Conservation (phyloP, 2,797 vertebrate genomes). For the Neopelma chrysocephalum region DNA sequence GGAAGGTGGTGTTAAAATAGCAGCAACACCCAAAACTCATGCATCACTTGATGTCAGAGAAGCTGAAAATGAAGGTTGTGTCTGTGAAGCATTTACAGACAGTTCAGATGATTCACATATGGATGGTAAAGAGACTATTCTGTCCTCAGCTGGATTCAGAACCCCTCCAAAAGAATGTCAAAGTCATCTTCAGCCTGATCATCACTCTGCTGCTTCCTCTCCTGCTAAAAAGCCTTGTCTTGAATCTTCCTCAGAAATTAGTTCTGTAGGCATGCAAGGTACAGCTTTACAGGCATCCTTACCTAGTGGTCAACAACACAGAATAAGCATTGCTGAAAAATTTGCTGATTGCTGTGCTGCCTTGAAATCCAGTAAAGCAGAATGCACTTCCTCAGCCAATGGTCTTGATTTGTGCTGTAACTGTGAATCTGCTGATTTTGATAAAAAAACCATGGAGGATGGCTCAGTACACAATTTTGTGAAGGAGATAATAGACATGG, state of each 20-base stretch:
- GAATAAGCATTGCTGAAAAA: constrained; percentile 6
- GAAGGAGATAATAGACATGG: constrained; percentile 94
- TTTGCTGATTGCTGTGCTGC: constrained; percentile 28
- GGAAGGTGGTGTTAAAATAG: constrained; percentile 75
- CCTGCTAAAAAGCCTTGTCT: constrained; percentile 60
- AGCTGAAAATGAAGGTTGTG: constrained; percentile 70
- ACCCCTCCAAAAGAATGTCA: constrained; percentile 54
- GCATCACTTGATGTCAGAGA: constrained; percentile 74
- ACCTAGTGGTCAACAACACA: background rate
- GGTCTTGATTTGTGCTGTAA: constrained; percentile 65
- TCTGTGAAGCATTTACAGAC: constrained; percentile 63
- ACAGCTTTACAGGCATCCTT: constrained; percentile 17
- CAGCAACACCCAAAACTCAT: constrained; percentile 75
- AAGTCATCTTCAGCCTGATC: constrained; percentile 53
- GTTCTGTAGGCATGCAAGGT: constrained; percentile 11
- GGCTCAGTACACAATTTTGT: constrained; percentile 90
- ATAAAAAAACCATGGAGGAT: constrained; percentile 76
- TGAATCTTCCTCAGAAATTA: constrained; percentile 49
- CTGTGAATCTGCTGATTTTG: constrained; percentile 64
- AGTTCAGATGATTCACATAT: constrained; percentile 65
- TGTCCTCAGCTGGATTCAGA: constrained; percentile 3
- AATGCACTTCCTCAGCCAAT: constrained; percentile 57
- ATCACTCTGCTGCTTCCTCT: constrained; percentile 6
- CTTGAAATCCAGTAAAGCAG: constrained; percentile 67
- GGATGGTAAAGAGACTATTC: constrained; percentile 54